A percentile compares a stretch with the other conserved stretches of the same genome.
phyloP scores from a whole-genome alignment of 2,113 vertebrate species.

The Forbesichthys agassizii region DNA sequence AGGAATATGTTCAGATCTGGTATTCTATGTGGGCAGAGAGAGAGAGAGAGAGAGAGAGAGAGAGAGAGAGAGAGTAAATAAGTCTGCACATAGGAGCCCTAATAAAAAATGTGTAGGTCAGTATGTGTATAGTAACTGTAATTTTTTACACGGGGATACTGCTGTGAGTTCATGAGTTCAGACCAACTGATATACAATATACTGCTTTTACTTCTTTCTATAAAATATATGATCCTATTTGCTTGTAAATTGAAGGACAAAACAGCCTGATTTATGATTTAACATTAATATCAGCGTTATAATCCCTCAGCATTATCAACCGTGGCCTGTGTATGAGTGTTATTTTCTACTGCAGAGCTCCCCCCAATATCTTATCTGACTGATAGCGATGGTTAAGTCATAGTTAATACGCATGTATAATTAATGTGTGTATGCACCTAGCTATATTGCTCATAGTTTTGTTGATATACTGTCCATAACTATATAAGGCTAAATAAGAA shows the following conservation, averaged over 20 bases:
- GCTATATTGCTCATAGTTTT: too few relatives aligned
- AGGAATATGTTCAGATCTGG: too few relatives aligned
- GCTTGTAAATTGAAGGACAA: slow-evolving; percentile 7
- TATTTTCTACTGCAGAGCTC: slow-evolving; percentile 24
- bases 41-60: not conserved
- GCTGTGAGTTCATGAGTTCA: too few relatives aligned
- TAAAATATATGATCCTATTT: slow-evolving; percentile 6
- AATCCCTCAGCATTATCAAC: too few relatives aligned
- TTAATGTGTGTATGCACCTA: not conserved
- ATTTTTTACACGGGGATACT: not conserved
- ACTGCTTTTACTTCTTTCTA: too few relatives aligned
- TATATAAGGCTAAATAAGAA: too few relatives aligned
- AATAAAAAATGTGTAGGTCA: too few relatives aligned
- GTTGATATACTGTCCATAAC: too few relatives aligned
- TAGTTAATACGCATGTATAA: not conserved
- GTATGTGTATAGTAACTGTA: not conserved
- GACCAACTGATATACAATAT: too few relatives aligned
- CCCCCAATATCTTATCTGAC: slow-evolving; percentile 33
- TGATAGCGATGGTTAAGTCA: not conserved
- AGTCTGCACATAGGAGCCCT: not conserved
- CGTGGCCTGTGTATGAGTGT: not conserved
- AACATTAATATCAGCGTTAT: too few relatives aligned
- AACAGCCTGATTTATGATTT: too few relatives aligned
- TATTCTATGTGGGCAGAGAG: not conserved
- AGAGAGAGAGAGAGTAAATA: not conserved